A percentile compares a stretch with the other conserved stretches of the same genome.
Conservation (phyloP, 2,113 vertebrate genomes). For the Recurvirostra avosetta region DNA sequence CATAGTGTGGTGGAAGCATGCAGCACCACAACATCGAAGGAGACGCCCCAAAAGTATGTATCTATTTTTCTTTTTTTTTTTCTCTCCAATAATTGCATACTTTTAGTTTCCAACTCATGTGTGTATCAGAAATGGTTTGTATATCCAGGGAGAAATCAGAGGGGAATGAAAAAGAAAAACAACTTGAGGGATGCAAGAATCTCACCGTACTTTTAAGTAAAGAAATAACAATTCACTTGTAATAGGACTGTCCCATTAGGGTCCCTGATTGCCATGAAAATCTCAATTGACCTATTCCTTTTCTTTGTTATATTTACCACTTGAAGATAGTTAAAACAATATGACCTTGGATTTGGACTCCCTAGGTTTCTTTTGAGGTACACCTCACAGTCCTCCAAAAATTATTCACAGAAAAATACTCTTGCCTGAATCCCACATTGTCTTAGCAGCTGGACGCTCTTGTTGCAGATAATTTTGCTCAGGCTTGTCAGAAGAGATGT, state of each 20-base stretch:
- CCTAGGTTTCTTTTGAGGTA: not conserved
- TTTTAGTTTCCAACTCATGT: not conserved
- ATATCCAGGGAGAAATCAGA: constrained; percentile 51
- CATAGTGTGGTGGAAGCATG: constrained; percentile 24
- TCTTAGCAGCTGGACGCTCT: not conserved
- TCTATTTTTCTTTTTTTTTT: not conserved
- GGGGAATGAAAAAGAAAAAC: constrained; percentile 59
- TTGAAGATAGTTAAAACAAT: not conserved
- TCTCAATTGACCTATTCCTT: constrained; percentile 23
- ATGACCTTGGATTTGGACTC: not conserved
- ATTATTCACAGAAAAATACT: not conserved
- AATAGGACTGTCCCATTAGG: constrained; percentile 75
- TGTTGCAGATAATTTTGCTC: not conserved
- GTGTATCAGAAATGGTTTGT: constrained; percentile 31
- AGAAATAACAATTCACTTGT: constrained; percentile 76
- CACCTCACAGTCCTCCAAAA: not conserved
- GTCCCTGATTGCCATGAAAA: constrained; percentile 61
- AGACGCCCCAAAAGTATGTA: not conserved
- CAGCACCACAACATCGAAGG: constrained; percentile 46
- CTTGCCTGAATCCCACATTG: not conserved
- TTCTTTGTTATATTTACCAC: constrained; percentile 7
- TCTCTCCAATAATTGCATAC: not conserved
- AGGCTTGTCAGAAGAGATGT: not conserved
- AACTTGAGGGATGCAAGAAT: constrained; percentile 49
- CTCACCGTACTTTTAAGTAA: constrained; percentile 64